Base-by-base conservation (phyloP, 1,140 invertebrate species). In the Tetranychus urticae region DNA sequence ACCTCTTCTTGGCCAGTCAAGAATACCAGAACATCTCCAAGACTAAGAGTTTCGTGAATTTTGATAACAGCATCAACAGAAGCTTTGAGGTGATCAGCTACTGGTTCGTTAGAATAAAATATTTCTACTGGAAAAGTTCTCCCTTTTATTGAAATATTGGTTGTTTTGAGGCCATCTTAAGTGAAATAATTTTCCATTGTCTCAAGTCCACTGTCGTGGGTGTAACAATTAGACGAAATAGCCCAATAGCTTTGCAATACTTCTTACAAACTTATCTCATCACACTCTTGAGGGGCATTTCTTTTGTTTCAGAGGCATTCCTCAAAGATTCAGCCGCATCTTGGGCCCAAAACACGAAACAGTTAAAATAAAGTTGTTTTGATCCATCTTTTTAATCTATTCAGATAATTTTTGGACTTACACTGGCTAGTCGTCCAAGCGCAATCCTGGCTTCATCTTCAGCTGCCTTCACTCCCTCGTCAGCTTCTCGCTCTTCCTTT, bases 181-280 rank as follows among this genome's bases (percentile, higher is more conserved):
- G 92, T 88, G 69, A 97, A 97, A 74, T 90, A 97, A 65, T 86
- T 79, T 63, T 79, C 78, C 13, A 97, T 73, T 66, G 82, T 78
- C 69, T 89, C 83, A 0, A 89, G 90, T 97, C 88, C 61, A 97
- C 80, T 1, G 94, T 97, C 0, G 93, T 93, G 0, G 94, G 97
- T 0, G 90, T 86, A 13, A 98, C 80, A 34, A 98, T 82, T 0
- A 97, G 64, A 67, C 83, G 82, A 8, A 97, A 72, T 67, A 2
- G 88, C 84, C 47, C 81, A 83, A 70, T 96, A 97, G 64, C 83
- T 81, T 64, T 82, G 82, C 1, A 97, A 75, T 14, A 98, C 23
- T 23, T 23, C 23, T 23, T 23, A 23, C 23, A 0, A 23, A 23
- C 23, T 23, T 23, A 23, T 23, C 23, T 23, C 23, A 23, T 23